Evolutionary conservation across 2,888 invertebrate genomes (phyloP), one percentile per base, ranked within the genome.

Genomic region (Catonia carolina): DNA sequence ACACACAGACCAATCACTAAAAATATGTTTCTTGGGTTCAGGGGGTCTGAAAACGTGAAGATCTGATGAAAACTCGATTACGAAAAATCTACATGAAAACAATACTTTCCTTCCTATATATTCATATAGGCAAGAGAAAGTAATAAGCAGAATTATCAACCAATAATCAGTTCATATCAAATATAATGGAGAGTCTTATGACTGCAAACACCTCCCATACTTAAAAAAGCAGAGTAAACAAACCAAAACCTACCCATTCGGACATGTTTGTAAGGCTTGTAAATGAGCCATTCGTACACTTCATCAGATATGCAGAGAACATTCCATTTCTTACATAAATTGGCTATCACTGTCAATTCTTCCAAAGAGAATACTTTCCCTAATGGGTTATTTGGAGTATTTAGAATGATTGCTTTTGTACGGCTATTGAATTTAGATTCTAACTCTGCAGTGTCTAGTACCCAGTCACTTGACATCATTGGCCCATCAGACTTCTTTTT

Each of bases 211-310:
- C n/a, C n/a, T n/a, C n/a, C n/a, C n/a, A n/a, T n/a, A n/a, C n/a
- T n/a, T n/a, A n/a, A n/a, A n/a, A n/a, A n/a, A n/a, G n/a, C n/a
- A n/a, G n/a, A n/a, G n/a, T n/a, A n/a, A n/a, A n/a, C n/a, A n/a
- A n/a, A n/a, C n/a, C 22, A 12, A 49, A 20, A 66, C 74, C 65
- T 71, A 89, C 96, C 95, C 59, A 98, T 97, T 70, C 96, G 81
- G 59, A 96, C 82, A 72, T 97, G 92, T 67, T 89, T 77, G 23
- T 82, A 77, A 0, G 87, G 86, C 68, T 87, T 82, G 68, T 86
- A 96, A 10, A 91, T 88, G 71, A 99, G 80, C 94, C 96, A 98
- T 72, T 99, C 98, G 66, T 99, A 99, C 0, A 99, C 99, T 73
- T 99, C 99, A 73, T 99, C 99, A 1, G 95, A 86, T 17, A 99